Conservation (phyloP, 2,888 invertebrate species). For the Galeopsomyia nigrocyanea region DNA sequence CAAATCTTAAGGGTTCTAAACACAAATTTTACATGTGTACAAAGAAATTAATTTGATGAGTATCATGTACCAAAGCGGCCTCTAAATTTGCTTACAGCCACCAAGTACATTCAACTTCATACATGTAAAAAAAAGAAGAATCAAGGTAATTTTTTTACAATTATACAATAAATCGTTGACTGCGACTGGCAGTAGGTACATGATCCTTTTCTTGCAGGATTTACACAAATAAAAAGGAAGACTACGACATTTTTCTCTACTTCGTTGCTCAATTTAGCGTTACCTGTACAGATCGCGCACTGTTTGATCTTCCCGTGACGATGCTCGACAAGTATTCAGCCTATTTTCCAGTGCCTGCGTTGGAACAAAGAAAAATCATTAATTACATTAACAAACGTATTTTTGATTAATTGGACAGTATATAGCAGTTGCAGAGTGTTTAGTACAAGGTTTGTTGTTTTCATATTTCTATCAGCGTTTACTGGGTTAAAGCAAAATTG, state of each 20-base stretch:
- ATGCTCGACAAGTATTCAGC: constrained; percentile 65
- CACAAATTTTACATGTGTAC: constrained; percentile 33
- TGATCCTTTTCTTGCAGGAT: constrained; percentile 40
- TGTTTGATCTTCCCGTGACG: constrained; percentile 66
- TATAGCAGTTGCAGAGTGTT: constrained; percentile 11
- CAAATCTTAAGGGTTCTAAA: constrained; percentile 26
- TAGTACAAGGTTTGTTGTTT: neutral
- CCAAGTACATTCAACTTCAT: constrained; percentile 13
- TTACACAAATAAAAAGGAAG: constrained; percentile 31
- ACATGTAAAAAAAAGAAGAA: neutral
- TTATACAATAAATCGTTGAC: constrained; percentile 6
- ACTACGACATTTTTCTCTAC: constrained; percentile 41
- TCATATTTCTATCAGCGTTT: neutral
- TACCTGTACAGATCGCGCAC: constrained; percentile 68
- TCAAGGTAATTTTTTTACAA: neutral
- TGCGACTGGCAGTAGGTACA: constrained; percentile 36
- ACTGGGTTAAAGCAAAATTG: neutral
- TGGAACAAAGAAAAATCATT: constrained; percentile 21
- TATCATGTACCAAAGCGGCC: constrained; percentile 38
- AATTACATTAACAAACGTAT: constrained; percentile 14
- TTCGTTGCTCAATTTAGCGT: constrained; percentile 56
- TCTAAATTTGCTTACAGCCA: constrained; percentile 12
- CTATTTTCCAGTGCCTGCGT: constrained; percentile 67
- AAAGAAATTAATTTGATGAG: constrained; percentile 31
- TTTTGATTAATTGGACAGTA: constrained; percentile 33